These are phyloP conservation scores for Zaprionus lineosus DNA, from an alignment of 2,888 invertebrate genomes.

Conservation along the genomic window DNA sequence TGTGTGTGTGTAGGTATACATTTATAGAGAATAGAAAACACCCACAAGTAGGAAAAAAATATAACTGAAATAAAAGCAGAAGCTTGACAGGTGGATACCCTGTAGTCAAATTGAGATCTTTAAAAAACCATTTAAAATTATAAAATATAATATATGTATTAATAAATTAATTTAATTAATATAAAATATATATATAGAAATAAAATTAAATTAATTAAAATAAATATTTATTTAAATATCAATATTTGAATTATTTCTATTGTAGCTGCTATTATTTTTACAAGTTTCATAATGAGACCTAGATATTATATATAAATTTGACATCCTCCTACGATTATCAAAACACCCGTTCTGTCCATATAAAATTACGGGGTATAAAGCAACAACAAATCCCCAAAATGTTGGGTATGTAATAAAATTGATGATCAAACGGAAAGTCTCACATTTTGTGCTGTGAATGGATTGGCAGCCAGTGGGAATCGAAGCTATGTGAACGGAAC, in stretches of 20 bases:
- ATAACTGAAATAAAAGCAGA: background rate
- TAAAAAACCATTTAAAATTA: constrained; percentile 30
- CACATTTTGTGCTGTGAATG: constrained; percentile 58
- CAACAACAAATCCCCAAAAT: constrained; percentile 22
- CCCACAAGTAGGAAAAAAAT: constrained; percentile 34
- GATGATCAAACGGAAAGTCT: constrained; percentile 81
- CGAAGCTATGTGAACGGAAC: constrained; percentile 55
- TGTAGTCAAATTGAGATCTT: background rate
- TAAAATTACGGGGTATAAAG: constrained; percentile 5
- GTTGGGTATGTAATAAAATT: constrained; percentile 72
- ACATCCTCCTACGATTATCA: too few relatives aligned
- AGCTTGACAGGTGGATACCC: background rate
- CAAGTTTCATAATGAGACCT: too few relatives aligned
- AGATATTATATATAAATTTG: too few relatives aligned
- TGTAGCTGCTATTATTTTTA: too few relatives aligned
- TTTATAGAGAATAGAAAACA: constrained; percentile 63
- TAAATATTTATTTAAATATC: too few relatives aligned
- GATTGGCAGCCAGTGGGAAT: constrained; percentile 6
- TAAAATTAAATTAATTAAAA: too few relatives aligned
- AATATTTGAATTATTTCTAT: too few relatives aligned
- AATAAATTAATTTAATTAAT: too few relatives aligned
- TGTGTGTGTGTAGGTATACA: constrained; percentile 23
- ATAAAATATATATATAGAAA: too few relatives aligned
- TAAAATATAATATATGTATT: too few relatives aligned
- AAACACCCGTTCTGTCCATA: background rate